These are phyloP conservation scores for Cabera pusaria DNA, from an alignment of 2,888 invertebrate species.

Conservation along the genomic window DNA sequence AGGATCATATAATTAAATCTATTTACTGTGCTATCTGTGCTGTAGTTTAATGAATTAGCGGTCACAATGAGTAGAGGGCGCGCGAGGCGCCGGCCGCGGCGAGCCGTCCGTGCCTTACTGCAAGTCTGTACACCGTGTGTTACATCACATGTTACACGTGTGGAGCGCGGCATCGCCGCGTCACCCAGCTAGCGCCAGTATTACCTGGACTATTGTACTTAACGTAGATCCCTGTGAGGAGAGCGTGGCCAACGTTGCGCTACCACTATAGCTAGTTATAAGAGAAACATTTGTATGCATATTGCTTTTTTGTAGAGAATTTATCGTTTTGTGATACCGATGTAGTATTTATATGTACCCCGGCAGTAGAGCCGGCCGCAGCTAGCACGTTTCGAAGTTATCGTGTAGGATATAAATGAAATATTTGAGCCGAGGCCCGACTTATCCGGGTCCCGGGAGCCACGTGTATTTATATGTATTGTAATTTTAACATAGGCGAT, in stretches of 20 bases:
- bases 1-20: too few species aligned
- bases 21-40: too few species aligned
- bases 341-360: conserved; percentile 20
- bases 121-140: conserved; percentile 49
- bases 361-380: conserved; percentile 24
- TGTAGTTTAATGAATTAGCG: too few species aligned
- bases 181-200: conserved; percentile 20
- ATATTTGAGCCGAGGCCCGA: conserved; percentile 2
- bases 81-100: conserved; percentile 39
- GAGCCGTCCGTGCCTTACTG: conserved; percentile 64
- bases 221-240: conserved; percentile 15
- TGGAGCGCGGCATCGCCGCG: conserved; percentile 2
- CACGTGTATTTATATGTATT: conserved; percentile 13
- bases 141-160: conserved; percentile 13
- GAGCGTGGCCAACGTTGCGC: conserved; percentile 3
- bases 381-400: conserved; percentile 3
- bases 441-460: too few species aligned
- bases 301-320: conserved; percentile 1
- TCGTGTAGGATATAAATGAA: not conserved
- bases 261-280: conserved; percentile 19
- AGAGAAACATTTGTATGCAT: conserved; percentile 21
- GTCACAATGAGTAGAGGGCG: too few species aligned
- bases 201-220: conserved; percentile 29
- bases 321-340: conserved; percentile 20
- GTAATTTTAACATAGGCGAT: conserved; percentile 7